A percentile compares a stretch with the other conserved stretches of the same genome.
phyloP scores from a whole-genome alignment of 92 coral and sea anemone species.

The Epizoanthus illoricatus region DNA sequence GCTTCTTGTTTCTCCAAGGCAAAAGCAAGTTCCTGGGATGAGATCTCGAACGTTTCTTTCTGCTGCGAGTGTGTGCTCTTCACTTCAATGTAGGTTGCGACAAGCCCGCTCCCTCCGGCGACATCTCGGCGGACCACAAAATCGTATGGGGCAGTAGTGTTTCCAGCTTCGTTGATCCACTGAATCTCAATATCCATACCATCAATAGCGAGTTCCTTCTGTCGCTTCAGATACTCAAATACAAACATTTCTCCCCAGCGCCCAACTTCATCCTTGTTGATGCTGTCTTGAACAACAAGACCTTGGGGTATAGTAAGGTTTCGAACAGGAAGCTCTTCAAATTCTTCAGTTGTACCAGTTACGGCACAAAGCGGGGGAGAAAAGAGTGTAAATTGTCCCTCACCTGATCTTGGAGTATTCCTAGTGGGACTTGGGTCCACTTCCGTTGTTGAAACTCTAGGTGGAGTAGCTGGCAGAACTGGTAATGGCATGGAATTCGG shows the following conservation, averaged over 20 bases:
- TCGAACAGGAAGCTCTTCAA: conserved; percentile 66
- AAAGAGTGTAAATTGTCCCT: conserved; percentile 13
- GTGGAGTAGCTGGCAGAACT: not conserved
- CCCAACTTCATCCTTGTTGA: conserved; percentile 73
- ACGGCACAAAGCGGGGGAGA: conserved; percentile 18
- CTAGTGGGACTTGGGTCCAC: not conserved
- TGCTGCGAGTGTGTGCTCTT: conserved; percentile 75
- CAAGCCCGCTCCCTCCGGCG: not conserved
- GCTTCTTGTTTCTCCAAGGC: conserved; percentile 60
- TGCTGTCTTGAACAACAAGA: conserved; percentile 44
- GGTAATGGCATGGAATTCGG: not conserved
- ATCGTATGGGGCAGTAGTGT: conserved; percentile 79
- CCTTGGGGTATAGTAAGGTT: conserved; percentile 44
- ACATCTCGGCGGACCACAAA: conserved; percentile 53
- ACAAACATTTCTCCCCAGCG: conserved; percentile 89
- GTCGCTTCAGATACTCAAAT: conserved; percentile 54
- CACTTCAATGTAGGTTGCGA: conserved; percentile 68
- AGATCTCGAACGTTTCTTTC: conserved; percentile 75
- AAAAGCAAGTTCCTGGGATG: conserved; percentile 73
- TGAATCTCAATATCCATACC: conserved; percentile 40
- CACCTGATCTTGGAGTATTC: not conserved
- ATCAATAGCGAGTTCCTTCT: conserved; percentile 16
- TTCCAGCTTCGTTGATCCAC: conserved; percentile 71
- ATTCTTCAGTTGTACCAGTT: conserved; percentile 42
- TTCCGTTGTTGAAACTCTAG: conserved; percentile 1